Evolutionary conservation across 92 coral and sea anemone genomes (phyloP), one percentile per base, ranked within the genome.

Genomic region (Blastomussa wellsi): DNA sequence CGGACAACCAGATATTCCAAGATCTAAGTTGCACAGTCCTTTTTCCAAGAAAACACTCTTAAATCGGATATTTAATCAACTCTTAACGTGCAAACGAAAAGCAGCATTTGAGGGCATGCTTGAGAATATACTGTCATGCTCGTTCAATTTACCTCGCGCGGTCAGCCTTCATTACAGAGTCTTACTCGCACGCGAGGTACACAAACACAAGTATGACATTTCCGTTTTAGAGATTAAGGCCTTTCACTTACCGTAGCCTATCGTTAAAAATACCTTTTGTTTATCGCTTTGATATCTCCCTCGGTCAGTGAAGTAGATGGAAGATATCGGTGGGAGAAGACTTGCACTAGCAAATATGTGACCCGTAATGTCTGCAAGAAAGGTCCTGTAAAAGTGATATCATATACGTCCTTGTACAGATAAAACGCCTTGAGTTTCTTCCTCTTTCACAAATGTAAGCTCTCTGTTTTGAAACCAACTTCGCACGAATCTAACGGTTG

Each of bases 301-400:
- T 13, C 49, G 11, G 64, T 71, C 79, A 60, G 72, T 83, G 71
- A 32, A 75, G 48, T 31, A 53, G 78, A 24, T 81, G 51, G 47
- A 22, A 37, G 87, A 83, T 83, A 83, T 83, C 87, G 87, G 87
- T 83, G 80, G 87, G 87, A 74, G 73, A 59, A 44, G 79, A 42
- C 87, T 83, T 83, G 65, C 87, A 74, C 80, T 17, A 72, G 22
- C 64, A 64, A 51, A 74, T 57, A 74, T 72, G 41, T 72, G 79
- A 72, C 72, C 65, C 19, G 74, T 72, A 41, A 74, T 24, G 53
- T 51, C 87, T 83, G 80, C 87, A 74, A 66, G 73, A 74, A 74
- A 75, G 59, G 62, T 83, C 87, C 74, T 29, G 42, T 14, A 29
- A 59, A 57, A 38, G 62, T 75, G 78, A 83, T 64, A 75, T 74